phyloP scores from a whole-genome alignment of 92 coral and sea anemone species.

The Phenganax subtilis region DNA sequence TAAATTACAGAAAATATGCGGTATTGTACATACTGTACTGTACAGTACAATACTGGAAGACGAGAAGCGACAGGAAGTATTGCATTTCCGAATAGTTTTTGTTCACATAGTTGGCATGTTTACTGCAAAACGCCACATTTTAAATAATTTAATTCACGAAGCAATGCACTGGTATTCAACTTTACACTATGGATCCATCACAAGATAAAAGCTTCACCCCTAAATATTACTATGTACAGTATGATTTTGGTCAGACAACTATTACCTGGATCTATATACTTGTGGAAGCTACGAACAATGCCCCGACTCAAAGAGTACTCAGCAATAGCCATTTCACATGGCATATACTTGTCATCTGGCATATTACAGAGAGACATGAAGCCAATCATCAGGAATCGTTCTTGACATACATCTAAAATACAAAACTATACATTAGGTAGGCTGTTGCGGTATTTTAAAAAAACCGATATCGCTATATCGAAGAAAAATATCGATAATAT shows the following conservation, averaged over 20 bases:
- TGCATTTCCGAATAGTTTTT: too few species aligned
- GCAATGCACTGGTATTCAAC: too few species aligned
- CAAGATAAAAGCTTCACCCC: too few species aligned
- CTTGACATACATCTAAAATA: constrained; percentile 77
- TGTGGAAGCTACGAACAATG: constrained; percentile 67
- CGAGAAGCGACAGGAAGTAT: too few species aligned
- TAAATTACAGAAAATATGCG: constrained; percentile 4
- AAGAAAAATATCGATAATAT: not conserved
- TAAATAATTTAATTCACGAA: too few species aligned
- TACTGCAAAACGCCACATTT: too few species aligned
- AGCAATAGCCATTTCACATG: constrained; percentile 79
- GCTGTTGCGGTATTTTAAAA: too few species aligned
- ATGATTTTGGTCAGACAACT: not conserved
- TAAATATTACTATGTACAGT: not conserved
- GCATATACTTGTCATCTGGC: constrained; percentile 64
- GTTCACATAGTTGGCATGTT: too few species aligned
- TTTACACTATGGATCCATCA: too few species aligned
- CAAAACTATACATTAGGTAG: not conserved
- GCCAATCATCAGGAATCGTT: constrained; percentile 72
- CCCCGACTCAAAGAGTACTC: constrained; percentile 84
- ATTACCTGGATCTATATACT: constrained; percentile 82
- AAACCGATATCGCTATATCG: too few species aligned
- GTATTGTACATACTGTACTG: not conserved
- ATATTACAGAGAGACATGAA: constrained; percentile 76
- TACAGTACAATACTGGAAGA: too few species aligned